Evolutionary conservation across 2,797 vertebrate species (phyloP).

Genomic region (Gallinago stenura): DNA sequence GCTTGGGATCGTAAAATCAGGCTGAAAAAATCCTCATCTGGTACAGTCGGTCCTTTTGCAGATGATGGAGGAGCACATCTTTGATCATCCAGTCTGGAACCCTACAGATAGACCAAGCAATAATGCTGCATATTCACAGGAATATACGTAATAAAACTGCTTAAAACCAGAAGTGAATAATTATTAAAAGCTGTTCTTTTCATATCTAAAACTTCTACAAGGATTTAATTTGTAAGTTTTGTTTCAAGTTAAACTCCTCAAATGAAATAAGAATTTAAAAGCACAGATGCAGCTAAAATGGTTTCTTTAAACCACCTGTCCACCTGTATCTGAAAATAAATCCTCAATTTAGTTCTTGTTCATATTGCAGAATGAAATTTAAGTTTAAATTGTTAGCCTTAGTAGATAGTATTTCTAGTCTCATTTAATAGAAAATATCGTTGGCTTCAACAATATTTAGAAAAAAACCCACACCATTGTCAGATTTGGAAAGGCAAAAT

Average conservation of each 20-base stretch:
- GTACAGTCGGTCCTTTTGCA: conserved; percentile 90
- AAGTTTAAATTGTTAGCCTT: not conserved
- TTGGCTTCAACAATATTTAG: not conserved
- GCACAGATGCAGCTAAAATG: not conserved
- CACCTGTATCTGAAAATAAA: not conserved
- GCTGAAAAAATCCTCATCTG: conserved; percentile 98
- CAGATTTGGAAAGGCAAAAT: not conserved
- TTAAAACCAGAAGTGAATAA: not conserved
- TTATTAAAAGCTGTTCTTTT: not conserved
- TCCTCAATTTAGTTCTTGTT: not conserved
- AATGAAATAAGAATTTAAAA: not conserved
- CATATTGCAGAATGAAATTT: not conserved
- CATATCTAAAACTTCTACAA: not conserved
- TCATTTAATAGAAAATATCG: rapidly evolving
- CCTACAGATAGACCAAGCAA: conserved; percentile 76
- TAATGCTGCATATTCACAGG: not conserved
- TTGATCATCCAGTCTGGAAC: conserved; percentile 95
- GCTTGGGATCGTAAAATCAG: conserved; percentile 96
- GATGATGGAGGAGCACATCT: conserved; percentile 91
- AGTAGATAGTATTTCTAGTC: not conserved
- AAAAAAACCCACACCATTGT: not conserved
- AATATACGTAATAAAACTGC: not conserved
- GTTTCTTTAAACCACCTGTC: not conserved
- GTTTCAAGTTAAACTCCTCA: not conserved
- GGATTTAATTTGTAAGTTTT: not conserved